phyloP scores from a whole-genome alignment of 2,797 vertebrate species.

The Leptoclinus maculatus region DNA sequence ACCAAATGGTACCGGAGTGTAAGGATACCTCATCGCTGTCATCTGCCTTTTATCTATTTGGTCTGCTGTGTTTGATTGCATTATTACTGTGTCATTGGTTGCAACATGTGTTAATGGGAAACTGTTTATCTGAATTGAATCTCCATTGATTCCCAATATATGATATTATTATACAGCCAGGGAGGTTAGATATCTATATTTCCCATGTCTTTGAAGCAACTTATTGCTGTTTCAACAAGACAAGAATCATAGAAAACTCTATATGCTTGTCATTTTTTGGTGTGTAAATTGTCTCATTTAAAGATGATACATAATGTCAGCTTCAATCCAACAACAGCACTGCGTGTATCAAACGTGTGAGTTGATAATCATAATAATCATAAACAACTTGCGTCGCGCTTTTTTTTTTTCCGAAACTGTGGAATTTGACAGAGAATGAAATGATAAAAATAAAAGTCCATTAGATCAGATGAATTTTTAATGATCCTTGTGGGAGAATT shows the following conservation, averaged over 20 bases:
- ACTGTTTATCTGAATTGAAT: constrained; percentile 3
- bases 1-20: no score
- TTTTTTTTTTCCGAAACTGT: constrained; percentile 9
- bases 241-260: neutral
- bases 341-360: neutral
- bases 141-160: neutral
- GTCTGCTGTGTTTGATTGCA: constrained; percentile 17
- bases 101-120: neutral
- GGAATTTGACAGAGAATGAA: constrained; percentile 28
- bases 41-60: constrained; percentile 2
- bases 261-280: neutral
- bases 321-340: neutral
- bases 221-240: neutral
- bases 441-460: constrained; percentile 45
- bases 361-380: constrained; percentile 9
- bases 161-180: neutral
- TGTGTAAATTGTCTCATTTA: constrained; percentile 7
- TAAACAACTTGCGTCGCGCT: constrained; percentile 14
- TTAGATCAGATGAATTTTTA: constrained; percentile 54
- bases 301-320: neutral
- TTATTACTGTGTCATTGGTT: constrained; percentile 2
- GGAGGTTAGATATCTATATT: neutral
- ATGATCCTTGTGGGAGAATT: constrained; percentile 49
- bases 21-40: neutral
- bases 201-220: neutral